Evolutionary conservation across 2,888 invertebrate species (phyloP), one percentile per base, ranked within the genome.

Genomic region (Papilio gigon): DNA sequence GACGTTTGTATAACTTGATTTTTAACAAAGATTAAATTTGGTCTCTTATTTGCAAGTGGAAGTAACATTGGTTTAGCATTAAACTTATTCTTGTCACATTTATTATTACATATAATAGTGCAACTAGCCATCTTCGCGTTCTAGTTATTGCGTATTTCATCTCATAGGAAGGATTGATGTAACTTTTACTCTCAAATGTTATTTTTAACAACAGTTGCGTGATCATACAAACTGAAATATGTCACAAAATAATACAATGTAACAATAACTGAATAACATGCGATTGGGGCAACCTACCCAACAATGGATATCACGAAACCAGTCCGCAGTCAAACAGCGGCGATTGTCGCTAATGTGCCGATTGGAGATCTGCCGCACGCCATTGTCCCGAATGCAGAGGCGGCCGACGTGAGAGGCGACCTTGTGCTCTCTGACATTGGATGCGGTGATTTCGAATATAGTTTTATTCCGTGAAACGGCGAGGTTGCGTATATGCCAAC

Each of bases 401-500:
- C 81, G 84, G 80, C 80, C 79, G 80, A 81, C 80, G 86, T 85
- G 86, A 89, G 85, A 83, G 87, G 88, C 79, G 85, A 86, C 90
- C 89, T 89, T 89, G 88, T 76, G 71, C 71, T 71, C 80, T 81
- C 82, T 89, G 87, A 88, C 90, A 90, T 90, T 89, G 90, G 82
- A 77, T 76, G 73, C 78, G 77, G 76, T 77, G 84, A 87, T 87
- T 88, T 88, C 84, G 78, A 84, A 85, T 84, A 76, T 73, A 75
- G 78, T 80, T 84, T 84, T 80, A 75, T 79, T 82, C 76, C 75
- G 73, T 75, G 73, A 73, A 70, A 70, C 65, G 60, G 65, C 70
- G 78, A 84, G 78, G 79, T 84, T 74, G 82, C 79, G 75, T 78
- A 76, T 50, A 42, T 56, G 25, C 20, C 35, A 20, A 65, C 27